Percentiles rank a stretch among this genome's conserved stretches.
Evolutionary conservation across 2,797 vertebrate genomes (phyloP).

Genomic region (Balearica regulorum): DNA sequence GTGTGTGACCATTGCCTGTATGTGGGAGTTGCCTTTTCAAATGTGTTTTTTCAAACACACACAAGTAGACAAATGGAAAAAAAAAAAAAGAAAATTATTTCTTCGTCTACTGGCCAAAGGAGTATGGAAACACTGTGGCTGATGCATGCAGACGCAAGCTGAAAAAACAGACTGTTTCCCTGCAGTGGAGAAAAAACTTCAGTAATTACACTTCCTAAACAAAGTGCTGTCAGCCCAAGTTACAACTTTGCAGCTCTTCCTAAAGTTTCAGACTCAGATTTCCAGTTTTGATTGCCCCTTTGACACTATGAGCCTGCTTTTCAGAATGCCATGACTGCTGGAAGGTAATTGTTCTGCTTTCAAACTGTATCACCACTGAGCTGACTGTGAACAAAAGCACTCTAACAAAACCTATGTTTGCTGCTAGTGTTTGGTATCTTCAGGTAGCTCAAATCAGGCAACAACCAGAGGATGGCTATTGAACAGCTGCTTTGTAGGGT

Average conservation of each 20-base stretch:
- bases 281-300: not conserved
- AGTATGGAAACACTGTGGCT: not conserved
- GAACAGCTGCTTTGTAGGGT: not conserved
- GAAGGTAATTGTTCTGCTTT: not conserved
- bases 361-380: not conserved
- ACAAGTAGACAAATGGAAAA: not conserved
- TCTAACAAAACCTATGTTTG: not conserved
- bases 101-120: not conserved
- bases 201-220: not conserved
- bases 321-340: not conserved
- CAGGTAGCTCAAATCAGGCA: not conserved
- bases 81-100: not conserved
- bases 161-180: not conserved
- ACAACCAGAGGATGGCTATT: not conserved
- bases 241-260: not conserved
- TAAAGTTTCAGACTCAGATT: not conserved
- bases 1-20: not conserved
- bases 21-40: not conserved
- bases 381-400: not conserved
- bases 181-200: not conserved
- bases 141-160: not conserved
- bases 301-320: not conserved
- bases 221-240: not conserved
- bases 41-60: not conserved
- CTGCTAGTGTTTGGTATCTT: not conserved